Evolutionary conservation across 2,888 invertebrate genomes (phyloP).

Genomic region (Sinotaia quadrata): DNA sequence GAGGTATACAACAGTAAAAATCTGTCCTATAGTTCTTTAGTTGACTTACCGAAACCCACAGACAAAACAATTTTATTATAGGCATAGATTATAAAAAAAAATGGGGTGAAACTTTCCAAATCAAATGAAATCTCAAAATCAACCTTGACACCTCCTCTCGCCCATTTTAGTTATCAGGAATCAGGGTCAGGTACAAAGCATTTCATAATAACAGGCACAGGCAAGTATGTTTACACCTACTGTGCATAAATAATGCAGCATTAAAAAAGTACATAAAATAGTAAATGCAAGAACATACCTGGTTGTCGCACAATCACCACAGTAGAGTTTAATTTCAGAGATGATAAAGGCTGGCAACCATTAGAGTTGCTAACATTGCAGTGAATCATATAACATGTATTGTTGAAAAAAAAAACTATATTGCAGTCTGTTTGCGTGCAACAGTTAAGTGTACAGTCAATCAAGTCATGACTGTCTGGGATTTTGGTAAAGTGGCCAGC

Average conservation of each 20-base stretch:
- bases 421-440: constrained; percentile 23
- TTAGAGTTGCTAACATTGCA: constrained; percentile 6
- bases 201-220: no score
- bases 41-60: no score
- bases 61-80: no score
- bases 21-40: no score
- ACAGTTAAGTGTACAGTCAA: constrained; percentile 27
- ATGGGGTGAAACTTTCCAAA: no score
- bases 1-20: no score
- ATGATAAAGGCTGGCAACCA: constrained; percentile 22
- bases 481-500: constrained; percentile 24
- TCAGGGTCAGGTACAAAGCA: no score
- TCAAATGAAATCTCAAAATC: no score
- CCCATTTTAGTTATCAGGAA: no score
- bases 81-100: no score
- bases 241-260: background rate
- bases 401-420: constrained; percentile 26
- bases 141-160: no score
- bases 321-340: constrained; percentile 21
- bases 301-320: constrained; percentile 27
- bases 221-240: background rate
- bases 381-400: constrained; percentile 28
- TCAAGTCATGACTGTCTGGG: background rate
- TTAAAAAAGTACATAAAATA: no score
- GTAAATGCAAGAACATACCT: constrained; percentile 2